Conservation (phyloP, 2,113 vertebrate species). For the Apodemus sylvaticus region DNA sequence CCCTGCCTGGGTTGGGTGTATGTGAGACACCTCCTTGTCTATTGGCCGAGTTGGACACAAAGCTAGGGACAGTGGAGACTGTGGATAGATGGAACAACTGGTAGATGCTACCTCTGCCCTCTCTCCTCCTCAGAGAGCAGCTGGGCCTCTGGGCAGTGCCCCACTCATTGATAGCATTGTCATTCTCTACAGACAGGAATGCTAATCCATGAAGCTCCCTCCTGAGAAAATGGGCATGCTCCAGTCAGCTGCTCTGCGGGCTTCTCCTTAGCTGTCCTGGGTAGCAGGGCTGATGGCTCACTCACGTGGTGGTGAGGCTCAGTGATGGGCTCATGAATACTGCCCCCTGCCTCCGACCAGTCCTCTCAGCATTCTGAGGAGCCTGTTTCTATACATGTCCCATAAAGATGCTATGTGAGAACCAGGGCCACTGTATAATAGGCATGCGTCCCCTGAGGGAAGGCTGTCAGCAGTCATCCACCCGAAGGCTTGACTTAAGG, state of each 20-base stretch:
- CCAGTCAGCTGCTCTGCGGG: neutral
- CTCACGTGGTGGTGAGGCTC: neutral
- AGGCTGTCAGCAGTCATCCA: constrained; percentile 43
- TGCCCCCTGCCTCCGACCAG: neutral
- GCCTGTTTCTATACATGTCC: neutral
- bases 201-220: neutral
- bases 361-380: neutral
- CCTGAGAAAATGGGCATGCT: constrained; percentile 2
- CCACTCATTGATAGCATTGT: constrained; percentile 14
- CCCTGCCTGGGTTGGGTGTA: neutral
- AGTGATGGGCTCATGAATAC: neutral
- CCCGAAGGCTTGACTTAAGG: constrained; percentile 44
- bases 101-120: neutral
- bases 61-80: no score
- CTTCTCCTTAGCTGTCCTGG: neutral
- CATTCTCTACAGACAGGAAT: constrained; percentile 57
- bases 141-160: neutral
- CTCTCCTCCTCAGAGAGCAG: neutral
- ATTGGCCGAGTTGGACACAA: rapidly evolving
- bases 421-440: neutral
- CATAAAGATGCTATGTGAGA: neutral
- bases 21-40: neutral
- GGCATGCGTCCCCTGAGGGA: neutral
- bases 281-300: neutral
- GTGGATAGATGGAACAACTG: no score